phyloP scores from a whole-genome alignment of 2,113 vertebrate genomes.

The Halichoeres trimaculatus region DNA sequence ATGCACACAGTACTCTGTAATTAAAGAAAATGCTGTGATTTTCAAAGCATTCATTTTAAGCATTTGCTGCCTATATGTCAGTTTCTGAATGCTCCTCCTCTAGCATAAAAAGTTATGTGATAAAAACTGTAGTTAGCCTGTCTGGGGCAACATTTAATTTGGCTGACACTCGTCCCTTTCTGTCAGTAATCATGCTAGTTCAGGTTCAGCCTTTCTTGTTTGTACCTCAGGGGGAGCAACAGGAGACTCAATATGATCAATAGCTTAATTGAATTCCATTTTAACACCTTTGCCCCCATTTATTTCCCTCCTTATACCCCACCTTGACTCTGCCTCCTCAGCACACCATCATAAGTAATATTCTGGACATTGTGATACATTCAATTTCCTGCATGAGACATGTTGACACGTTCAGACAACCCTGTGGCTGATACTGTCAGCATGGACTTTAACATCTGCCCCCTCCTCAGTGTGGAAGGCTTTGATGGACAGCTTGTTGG shows the following conservation, averaged over 20 bases:
- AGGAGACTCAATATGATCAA: constrained; percentile 1
- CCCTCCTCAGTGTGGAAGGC: constrained; percentile 26
- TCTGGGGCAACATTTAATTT: background rate
- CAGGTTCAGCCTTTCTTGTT: background rate
- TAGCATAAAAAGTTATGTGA: background rate
- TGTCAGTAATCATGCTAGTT: constrained; percentile 7
- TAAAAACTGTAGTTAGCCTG: background rate
- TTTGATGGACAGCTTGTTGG: constrained; percentile 40
- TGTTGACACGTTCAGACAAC: constrained; percentile 45
- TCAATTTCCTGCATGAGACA: constrained; percentile 12
- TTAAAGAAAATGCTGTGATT: background rate
- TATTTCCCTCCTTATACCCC: background rate
- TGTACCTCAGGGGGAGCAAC: background rate
- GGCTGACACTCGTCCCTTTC: background rate
- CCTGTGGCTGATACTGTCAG: constrained; percentile 34
- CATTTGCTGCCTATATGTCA: background rate
- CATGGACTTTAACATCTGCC: constrained; percentile 14
- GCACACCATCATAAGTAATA: background rate
- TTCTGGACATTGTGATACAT: constrained; percentile 8
- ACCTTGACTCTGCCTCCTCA: constrained; percentile 20
- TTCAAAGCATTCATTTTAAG: background rate
- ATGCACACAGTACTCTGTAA: background rate
- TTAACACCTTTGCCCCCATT: constrained; percentile 18
- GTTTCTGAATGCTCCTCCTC: background rate
- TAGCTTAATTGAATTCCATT: constrained; percentile 18